Evolutionary conservation across 2,888 invertebrate species (phyloP).

Genomic region (Allacma fusca): DNA sequence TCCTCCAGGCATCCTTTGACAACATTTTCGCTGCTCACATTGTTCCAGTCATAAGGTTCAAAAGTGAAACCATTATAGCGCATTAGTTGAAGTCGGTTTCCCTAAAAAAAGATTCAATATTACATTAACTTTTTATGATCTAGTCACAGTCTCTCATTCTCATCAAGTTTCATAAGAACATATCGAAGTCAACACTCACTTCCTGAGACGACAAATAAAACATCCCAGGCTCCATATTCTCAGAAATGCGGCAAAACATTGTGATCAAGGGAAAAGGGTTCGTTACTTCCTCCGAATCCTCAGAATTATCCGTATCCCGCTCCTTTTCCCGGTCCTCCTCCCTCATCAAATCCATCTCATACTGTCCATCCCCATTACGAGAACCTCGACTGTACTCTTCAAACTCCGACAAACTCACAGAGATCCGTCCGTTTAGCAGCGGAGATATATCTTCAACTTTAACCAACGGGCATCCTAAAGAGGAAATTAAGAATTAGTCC

Average conservation of each 20-base stretch:
- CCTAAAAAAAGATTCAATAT: constrained; percentile 14
- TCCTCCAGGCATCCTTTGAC: not conserved
- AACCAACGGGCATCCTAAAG: too few species aligned
- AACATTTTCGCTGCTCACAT: constrained; percentile 13
- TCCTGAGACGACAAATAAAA: constrained; percentile 33
- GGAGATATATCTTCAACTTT: too few species aligned
- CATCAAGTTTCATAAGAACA: too few species aligned
- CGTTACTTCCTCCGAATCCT: not conserved
- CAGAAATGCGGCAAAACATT: not conserved
- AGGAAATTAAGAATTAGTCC: too few species aligned
- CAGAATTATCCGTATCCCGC: not conserved
- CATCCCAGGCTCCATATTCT: not conserved
- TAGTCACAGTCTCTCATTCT: not conserved
- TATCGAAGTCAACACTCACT: too few species aligned
- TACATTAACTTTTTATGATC: too few species aligned
- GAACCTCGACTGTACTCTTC: too few species aligned
- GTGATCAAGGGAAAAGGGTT: not conserved
- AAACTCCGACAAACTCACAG: too few species aligned
- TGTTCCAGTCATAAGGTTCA: constrained; percentile 30
- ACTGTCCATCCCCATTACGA: too few species aligned
- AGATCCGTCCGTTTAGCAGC: too few species aligned
- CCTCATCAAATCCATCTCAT: too few species aligned
- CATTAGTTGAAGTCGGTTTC: constrained; percentile 33
- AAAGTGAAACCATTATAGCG: constrained; percentile 23
- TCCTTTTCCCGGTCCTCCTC: not conserved